Percentiles rank a stretch among this genome's conserved stretches.
phyloP scores from a whole-genome alignment of 2,888 invertebrate species.

The Ormyrus nitidulus region DNA sequence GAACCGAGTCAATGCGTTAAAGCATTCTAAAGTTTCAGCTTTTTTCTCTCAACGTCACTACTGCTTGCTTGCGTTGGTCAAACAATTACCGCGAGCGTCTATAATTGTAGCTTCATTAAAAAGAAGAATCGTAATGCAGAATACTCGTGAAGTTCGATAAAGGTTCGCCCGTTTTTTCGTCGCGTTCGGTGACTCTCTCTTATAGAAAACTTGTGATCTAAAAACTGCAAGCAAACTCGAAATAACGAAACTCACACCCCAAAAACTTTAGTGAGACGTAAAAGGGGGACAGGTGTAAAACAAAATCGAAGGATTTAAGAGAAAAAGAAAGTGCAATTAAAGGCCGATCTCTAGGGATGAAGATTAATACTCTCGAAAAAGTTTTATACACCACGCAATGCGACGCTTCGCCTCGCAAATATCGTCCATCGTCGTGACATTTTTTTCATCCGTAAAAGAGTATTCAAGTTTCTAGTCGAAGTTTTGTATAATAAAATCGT shows the following conservation, averaged over 20 bases:
- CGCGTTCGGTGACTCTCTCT: not conserved
- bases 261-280: constrained; percentile 51
- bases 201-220: constrained; percentile 16
- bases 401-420: not conserved
- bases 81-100: constrained; percentile 30
- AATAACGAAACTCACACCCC: constrained; percentile 38
- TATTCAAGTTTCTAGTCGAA: constrained; percentile 48
- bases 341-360: constrained; percentile 39
- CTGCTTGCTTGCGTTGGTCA: not conserved
- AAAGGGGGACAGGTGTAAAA: constrained; percentile 16
- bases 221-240: constrained; percentile 11
- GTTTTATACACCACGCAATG: constrained; percentile 34
- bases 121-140: too few relatives aligned
- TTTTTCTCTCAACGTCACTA: not conserved
- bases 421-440: constrained; percentile 11
- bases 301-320: constrained; percentile 25
- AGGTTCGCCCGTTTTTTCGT: not conserved
- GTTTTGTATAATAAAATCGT: constrained; percentile 54
- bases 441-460: constrained; percentile 46
- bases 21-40: constrained; percentile 5
- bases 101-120: not conserved
- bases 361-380: constrained; percentile 37
- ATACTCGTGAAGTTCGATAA: too few relatives aligned
- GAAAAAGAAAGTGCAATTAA: constrained; percentile 19
- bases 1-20: constrained; percentile 14